Evolutionary conservation across 2,113 vertebrate genomes (phyloP), one percentile per base, ranked within the genome.

Genomic region (Myxocyprinus asiaticus): DNA sequence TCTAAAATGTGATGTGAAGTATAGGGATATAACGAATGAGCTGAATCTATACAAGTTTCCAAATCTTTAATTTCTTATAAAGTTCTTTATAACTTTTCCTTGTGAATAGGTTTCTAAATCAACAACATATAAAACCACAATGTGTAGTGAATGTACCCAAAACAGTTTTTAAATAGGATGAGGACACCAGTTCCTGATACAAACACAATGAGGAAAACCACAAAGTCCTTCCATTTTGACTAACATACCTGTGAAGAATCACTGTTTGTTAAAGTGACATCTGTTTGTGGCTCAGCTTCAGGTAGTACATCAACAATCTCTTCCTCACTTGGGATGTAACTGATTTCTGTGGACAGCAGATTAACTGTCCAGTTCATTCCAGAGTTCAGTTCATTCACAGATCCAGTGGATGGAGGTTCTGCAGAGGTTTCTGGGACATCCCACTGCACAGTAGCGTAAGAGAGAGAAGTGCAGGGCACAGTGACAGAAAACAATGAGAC

Each of bases 381-480:
- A 7, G 58, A 86, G 66, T 74, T 75, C 12, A 80, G 78, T 56
- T 86, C 80, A 82, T 83, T 85, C 74, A 85, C 80, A 43, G 58
- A 76, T 65, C 75, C 58, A 50, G 78, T 15, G 3, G 56, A 67
- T 9, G 77, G 65, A 12, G 12, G 81, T 51, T 86, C 88, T 6
- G 62, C 6, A 0, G 79, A 42, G 7, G 81, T 67, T 3, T 81
- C 69, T 0, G 87, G 89, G 83, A 88, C 77, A 68, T 92, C 89
- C 92, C 92, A 93, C 73, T 88, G 87, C 48, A 91, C 92, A 2
- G 87, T 89, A n/a, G 90, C 90, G 6, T 84, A 86, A 53, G 85
- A 88, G 2, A 92, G 75, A 3, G 67, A 63, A 12, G 85, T 5
- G 45, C 82, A 72, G 67, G 83, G 81, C 7, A 85, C 75, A 62